Conservation (phyloP, 37 sponge, comb jelly and placozoan genomes). For the Eunapius fragilis region DNA sequence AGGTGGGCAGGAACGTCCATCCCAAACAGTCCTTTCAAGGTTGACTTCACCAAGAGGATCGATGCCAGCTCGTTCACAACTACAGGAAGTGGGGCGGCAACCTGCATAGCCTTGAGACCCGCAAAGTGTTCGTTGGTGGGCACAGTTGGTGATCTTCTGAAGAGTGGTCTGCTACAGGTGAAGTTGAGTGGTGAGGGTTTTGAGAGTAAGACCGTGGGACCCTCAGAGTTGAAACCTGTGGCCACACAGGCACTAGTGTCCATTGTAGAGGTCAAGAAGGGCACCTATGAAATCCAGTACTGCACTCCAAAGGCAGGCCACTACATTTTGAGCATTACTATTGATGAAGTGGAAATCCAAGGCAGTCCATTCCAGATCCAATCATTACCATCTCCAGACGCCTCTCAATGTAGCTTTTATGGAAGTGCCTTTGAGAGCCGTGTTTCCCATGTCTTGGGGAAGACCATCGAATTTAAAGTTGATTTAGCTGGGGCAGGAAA, state of each 20-base stretch:
- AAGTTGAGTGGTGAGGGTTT: neutral
- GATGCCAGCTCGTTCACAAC: conserved; percentile 42
- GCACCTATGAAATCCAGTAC: conserved; percentile 65
- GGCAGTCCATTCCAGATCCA: conserved; percentile 72
- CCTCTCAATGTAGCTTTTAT: conserved; percentile 55
- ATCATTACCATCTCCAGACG: conserved; percentile 63
- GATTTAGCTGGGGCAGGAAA: conserved; percentile 71
- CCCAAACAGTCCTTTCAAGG: conserved; percentile 70
- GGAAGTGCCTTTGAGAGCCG: conserved; percentile 56
- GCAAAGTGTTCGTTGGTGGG: conserved; percentile 36
- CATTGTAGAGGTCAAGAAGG: conserved; percentile 62
- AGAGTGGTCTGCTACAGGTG: conserved; percentile 32
- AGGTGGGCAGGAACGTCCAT: conserved; percentile 69
- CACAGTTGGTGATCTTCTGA: conserved; percentile 50
- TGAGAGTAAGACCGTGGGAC: conserved; percentile 11
- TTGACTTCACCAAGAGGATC: conserved; percentile 39
- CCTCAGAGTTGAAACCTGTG: conserved; percentile 13
- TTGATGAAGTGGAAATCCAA: conserved; percentile 62
- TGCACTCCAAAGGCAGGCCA: conserved; percentile 63
- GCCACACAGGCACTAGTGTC: conserved; percentile 15
- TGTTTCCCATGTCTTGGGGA: conserved; percentile 43
- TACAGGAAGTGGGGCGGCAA: conserved; percentile 59
- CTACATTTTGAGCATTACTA: conserved; percentile 48
- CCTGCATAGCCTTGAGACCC: conserved; percentile 28
- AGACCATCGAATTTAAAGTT: conserved; percentile 78